These are phyloP conservation scores for Tinamus guttatus DNA, from an alignment of 2,113 vertebrate species.

Conservation along the genomic window DNA sequence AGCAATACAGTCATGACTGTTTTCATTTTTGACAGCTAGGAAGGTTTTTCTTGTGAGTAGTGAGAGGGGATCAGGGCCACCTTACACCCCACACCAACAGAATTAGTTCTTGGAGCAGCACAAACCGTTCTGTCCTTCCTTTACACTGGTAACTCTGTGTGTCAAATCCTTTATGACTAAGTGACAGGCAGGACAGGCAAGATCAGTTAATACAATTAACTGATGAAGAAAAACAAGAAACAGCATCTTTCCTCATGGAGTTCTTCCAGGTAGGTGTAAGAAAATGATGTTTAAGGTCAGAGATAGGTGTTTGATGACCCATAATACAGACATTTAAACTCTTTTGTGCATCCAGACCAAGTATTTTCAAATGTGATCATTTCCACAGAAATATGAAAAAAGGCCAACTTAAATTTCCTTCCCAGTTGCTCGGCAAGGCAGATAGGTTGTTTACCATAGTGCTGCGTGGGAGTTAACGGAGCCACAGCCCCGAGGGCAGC, in stretches of 20 bases:
- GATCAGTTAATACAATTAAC: neutral
- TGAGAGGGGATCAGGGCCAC: neutral
- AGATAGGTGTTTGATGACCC: neutral
- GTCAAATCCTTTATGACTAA: neutral
- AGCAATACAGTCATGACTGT: neutral
- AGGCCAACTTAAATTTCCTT: neutral
- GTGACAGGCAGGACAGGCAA: neutral
- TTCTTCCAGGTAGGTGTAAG: neutral
- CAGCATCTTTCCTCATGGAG: neutral
- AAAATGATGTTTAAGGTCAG: neutral
- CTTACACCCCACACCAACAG: neutral
- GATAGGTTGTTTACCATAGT: neutral
- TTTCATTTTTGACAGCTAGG: neutral
- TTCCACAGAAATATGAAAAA: slow-evolving; percentile 11
- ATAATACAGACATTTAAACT: neutral
- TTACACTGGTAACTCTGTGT: neutral
- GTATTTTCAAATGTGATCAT: neutral
- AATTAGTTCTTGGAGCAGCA: neutral
- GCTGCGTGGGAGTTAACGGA: neutral
- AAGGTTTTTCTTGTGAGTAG: neutral
- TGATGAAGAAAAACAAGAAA: neutral
- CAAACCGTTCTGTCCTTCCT: neutral
- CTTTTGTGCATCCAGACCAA: neutral
- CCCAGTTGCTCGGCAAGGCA: neutral
- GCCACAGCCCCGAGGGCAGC: neutral